Base-by-base conservation (phyloP, 2,888 invertebrate genomes). In the Marasmarcha lunaedactyla region DNA sequence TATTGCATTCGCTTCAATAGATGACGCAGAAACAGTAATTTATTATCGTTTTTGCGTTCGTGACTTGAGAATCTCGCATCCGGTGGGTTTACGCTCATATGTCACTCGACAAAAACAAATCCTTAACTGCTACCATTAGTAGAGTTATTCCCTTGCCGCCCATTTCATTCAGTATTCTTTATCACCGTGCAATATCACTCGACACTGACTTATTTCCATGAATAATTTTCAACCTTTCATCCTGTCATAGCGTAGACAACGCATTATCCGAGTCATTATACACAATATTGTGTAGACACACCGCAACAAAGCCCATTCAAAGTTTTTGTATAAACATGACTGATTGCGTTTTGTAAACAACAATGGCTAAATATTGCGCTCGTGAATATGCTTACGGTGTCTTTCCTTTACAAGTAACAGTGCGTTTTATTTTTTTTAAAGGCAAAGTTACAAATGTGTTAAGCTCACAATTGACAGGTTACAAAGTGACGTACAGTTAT, bases 311-410 rank as follows among this genome's bases (percentile, higher is more conserved):
- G 60, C 60, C 60, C 59, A 58, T 67, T 64, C 68, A 66, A 65
- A 64, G 58, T 68, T 71, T 67, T 64, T 72, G 69, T 72, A 63
- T 66, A 65, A 65, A 70, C 74, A 71, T 77, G 76, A 77, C 69
- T 77, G 74, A 78, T 78, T 71, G 71, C 69, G 59, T 64, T 62
- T 68, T 65, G 63, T 60, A 56, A 55, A 64, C 60, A 61, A 72
- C 73, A 69, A 73, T 71, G 67, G 56, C 67, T 20, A 20, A 20
- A 20, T 20, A 7, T 20, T 30, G 30, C n/a, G n/a, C 30, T 9
- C 30, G 30, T 30, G 7, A 20, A 20, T 20, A 7, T 20, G 20
- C 30, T 30, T 30, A n/a, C 2, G 30, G 11, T n/a, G n/a, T 30
- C n/a, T 11, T n/a, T n/a, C 4, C 4, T 9, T 2, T 30, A 11